phyloP scores from a whole-genome alignment of 2,797 vertebrate species.

The Chlorospingus flavigularis region DNA sequence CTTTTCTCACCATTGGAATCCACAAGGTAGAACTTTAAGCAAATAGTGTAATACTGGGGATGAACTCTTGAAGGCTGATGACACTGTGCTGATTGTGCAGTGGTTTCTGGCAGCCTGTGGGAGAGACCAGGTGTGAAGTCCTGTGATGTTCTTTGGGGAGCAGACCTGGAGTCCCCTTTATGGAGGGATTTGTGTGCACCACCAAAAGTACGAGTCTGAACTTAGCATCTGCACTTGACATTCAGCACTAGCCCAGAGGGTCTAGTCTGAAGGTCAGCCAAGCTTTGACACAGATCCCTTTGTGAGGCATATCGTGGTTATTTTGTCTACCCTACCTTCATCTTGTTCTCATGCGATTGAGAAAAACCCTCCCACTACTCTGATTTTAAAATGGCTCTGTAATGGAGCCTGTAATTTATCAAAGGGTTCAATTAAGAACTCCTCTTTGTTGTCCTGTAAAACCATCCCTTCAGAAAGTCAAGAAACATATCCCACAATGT shows the following conservation, averaged over 20 bases:
- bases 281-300: neutral
- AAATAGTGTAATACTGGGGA: neutral
- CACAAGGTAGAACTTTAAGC: neutral
- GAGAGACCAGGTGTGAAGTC: neutral
- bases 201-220: neutral
- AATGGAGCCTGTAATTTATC: slow-evolving; percentile 3
- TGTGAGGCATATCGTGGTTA: neutral
- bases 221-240: neutral
- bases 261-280: neutral
- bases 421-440: neutral
- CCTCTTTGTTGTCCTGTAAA: neutral
- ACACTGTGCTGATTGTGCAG: neutral
- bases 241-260: neutral
- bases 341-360: neutral
- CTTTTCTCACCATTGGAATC: neutral
- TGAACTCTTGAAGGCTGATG: neutral
- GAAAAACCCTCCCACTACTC: neutral
- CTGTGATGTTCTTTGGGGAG: neutral
- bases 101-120: neutral
- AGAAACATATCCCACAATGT: neutral
- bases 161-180: neutral
- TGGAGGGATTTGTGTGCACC: neutral
- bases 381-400: neutral
- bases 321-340: neutral
- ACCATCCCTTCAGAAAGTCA: neutral